Percentiles rank a stretch among this genome's conserved stretches.
Evolutionary conservation across 2,113 vertebrate genomes (phyloP).

Genomic region (Oryctolagus cuniculus): DNA sequence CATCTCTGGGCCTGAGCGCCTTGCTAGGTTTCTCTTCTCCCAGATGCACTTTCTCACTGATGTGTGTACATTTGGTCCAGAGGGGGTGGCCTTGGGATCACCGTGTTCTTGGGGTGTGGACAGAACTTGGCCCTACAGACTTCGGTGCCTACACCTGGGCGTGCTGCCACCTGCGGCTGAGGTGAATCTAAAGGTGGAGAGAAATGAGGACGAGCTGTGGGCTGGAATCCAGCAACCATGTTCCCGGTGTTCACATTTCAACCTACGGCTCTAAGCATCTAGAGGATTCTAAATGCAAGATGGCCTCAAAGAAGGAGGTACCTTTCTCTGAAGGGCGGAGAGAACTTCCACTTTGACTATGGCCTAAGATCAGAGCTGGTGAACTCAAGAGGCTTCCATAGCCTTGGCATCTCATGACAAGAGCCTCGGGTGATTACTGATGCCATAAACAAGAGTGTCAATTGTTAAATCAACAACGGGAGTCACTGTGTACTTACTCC

Average conservation of each 20-base stretch:
- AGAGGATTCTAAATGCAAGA: not conserved
- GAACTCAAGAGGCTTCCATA: no score
- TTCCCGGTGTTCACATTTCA: not conserved
- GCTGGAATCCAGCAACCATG: not conserved
- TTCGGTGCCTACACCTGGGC: not conserved
- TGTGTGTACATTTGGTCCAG: not conserved
- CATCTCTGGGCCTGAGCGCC: not conserved
- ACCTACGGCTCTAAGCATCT: not conserved
- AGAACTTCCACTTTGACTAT: no score
- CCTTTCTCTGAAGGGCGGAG: no score
- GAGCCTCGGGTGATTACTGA: no score
- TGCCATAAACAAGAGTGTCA: no score
- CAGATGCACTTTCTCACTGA: not conserved
- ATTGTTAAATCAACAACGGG: no score
- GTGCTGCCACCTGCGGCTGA: rapidly evolving
- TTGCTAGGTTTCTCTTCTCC: not conserved
- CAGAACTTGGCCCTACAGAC: not conserved
- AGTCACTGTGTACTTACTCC: no score
- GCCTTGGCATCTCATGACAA: no score
- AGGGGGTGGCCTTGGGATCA: not conserved
- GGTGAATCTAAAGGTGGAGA: not conserved
- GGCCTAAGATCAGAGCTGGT: no score
- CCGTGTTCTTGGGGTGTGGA: not conserved
- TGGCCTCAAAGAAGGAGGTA: no score
- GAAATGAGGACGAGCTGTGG: not conserved